A percentile compares a stretch with the other conserved stretches of the same genome.
These are phyloP conservation scores for Hydrocynus forskahlii DNA, from an alignment of 2,797 vertebrate species.

Conservation along the genomic window DNA sequence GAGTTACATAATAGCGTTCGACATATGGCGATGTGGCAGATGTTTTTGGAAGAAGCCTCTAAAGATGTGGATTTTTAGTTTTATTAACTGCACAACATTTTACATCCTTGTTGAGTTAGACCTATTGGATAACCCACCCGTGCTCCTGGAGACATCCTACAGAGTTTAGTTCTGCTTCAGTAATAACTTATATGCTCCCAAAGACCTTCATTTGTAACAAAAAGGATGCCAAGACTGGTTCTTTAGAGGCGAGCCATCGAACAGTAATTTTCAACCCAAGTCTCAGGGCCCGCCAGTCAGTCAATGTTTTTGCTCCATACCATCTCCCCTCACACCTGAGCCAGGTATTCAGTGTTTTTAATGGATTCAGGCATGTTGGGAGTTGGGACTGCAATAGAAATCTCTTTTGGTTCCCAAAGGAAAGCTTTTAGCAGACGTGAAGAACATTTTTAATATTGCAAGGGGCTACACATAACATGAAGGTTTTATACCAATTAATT, in stretches of 20 bases:
- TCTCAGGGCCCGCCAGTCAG: not conserved
- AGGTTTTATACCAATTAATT: too few species aligned
- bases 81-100: not conserved
- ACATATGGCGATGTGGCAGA: constrained; percentile 39
- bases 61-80: constrained; percentile 16
- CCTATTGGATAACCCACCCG: not conserved
- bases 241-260: not conserved
- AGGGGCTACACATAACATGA: too few species aligned
- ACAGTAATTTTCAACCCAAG: not conserved
- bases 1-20: constrained; percentile 39
- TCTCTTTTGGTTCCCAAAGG: not conserved
- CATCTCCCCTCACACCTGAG: not conserved
- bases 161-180: not conserved
- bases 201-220: not conserved
- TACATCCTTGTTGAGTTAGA: not conserved
- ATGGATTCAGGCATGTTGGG: too few species aligned
- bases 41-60: constrained; percentile 32
- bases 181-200: not conserved
- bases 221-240: not conserved
- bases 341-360: too few species aligned
- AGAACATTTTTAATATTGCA: not conserved
- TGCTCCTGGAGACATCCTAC: not conserved
- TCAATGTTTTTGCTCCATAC: too few species aligned
- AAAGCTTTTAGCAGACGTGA: not conserved
- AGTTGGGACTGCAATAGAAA: not conserved